A percentile compares a stretch with the other conserved stretches of the same genome.
Conservation (phyloP, 2,888 invertebrate genomes). For the Hirtodrosophila confusa region DNA sequence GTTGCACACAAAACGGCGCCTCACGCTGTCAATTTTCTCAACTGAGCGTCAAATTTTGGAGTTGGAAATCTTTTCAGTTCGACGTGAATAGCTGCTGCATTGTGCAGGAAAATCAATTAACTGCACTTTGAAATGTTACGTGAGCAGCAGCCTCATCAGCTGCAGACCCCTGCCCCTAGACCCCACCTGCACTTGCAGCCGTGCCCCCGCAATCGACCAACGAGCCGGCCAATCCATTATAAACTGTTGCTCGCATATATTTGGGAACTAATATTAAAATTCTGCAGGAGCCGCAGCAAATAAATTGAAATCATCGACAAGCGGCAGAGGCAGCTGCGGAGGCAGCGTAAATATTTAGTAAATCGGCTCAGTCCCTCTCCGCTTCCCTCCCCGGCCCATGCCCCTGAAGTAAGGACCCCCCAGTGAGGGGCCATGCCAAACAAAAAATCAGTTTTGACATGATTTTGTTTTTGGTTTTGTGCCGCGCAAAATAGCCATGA, state of each 20-base stretch:
- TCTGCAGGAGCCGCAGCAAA: constrained; percentile 59
- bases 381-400: too few relatives aligned
- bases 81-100: constrained; percentile 54
- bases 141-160: constrained; percentile 33
- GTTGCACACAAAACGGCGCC: constrained; percentile 56
- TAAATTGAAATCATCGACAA: constrained; percentile 53
- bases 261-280: constrained; percentile 73
- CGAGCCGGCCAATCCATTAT: not conserved
- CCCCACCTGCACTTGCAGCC: too few relatives aligned
- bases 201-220: not conserved
- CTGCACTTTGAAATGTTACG: constrained; percentile 75
- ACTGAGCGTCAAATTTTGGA: constrained; percentile 32
- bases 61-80: constrained; percentile 17
- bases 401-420: not conserved
- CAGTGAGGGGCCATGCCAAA: constrained; percentile 19
- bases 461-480: constrained; percentile 62
- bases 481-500: constrained; percentile 72
- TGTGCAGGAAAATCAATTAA: constrained; percentile 78
- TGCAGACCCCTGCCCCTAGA: not conserved
- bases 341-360: constrained; percentile 64
- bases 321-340: constrained; percentile 16
- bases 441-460: constrained; percentile 65
- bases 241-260: constrained; percentile 61
- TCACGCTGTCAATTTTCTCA: constrained; percentile 48
- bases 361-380: constrained; percentile 65